These are phyloP conservation scores for Molothrus aeneus DNA, from an alignment of 2,797 vertebrate species.

Conservation along the genomic window DNA sequence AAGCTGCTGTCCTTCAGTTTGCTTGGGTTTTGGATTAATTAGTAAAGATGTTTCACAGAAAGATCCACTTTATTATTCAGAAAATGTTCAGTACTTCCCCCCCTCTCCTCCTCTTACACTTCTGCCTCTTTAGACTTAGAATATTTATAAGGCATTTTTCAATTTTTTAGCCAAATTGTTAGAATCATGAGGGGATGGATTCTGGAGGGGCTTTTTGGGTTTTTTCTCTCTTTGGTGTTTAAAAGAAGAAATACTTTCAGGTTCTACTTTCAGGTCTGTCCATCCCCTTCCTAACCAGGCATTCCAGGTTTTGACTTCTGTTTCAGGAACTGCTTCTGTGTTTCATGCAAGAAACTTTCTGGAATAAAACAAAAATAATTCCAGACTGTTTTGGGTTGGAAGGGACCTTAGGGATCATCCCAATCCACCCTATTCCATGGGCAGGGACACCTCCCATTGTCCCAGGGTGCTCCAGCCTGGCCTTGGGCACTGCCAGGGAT, in stretches of 20 bases:
- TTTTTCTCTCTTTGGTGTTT: neutral
- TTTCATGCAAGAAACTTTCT: neutral
- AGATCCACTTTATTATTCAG: neutral
- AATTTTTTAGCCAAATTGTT: neutral
- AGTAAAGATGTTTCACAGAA: neutral
- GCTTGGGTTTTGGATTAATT: fast-evolving
- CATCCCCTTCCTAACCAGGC: neutral
- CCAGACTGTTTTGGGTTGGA: neutral
- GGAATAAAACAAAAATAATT: neutral
- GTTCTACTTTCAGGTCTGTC: neutral
- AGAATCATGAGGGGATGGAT: neutral
- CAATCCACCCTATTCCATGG: neutral
- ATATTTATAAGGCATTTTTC: neutral
- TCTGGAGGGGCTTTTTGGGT: neutral
- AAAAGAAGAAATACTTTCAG: neutral
- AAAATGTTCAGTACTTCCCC: neutral
- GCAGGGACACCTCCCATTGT: neutral
- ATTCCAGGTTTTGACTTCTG: neutral
- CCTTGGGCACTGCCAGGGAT: neutral
- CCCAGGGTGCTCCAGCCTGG: neutral
- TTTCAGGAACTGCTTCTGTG: neutral
- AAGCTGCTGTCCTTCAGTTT: neutral
- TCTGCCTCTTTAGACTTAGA: neutral
- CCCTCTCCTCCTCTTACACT: neutral
- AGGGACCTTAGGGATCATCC: neutral